phyloP scores from a whole-genome alignment of 1,140 invertebrate genomes.

The Lasioglossum baleicum region DNA sequence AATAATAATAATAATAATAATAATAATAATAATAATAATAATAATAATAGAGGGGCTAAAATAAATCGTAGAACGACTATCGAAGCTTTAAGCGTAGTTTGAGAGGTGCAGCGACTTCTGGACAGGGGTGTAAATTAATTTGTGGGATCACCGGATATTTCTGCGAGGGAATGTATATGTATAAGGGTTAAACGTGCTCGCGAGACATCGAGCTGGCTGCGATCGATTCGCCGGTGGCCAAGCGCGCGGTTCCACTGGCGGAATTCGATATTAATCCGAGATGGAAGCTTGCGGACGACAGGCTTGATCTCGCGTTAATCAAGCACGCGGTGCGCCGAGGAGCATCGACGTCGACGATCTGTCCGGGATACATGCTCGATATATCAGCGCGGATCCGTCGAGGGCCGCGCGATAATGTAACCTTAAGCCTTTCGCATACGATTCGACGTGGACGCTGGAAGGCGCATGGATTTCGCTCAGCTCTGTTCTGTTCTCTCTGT shows the following conservation, averaged over 20 bases:
- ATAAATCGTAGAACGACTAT: too few relatives aligned
- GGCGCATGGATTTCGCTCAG: neutral
- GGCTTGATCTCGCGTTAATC: constrained; percentile 61
- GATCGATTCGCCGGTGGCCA: constrained; percentile 33
- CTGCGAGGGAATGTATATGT: too few relatives aligned
- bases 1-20: too few relatives aligned
- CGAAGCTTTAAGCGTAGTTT: too few relatives aligned
- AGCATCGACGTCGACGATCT: constrained; percentile 49
- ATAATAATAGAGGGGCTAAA: too few relatives aligned
- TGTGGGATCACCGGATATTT: neutral
- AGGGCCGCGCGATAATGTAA: constrained; percentile 30
- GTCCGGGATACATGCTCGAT: constrained; percentile 19
- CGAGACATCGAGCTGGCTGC: neutral
- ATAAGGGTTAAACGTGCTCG: constrained; percentile 1
- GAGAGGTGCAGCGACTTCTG: too few relatives aligned
- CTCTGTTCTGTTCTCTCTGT: neutral
- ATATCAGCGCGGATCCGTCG: constrained; percentile 29
- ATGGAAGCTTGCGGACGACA: constrained; percentile 49
- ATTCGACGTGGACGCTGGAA: neutral
- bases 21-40: too few relatives aligned
- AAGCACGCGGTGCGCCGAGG: constrained; percentile 36
- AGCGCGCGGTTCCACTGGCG: neutral
- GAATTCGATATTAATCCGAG: constrained; percentile 62
- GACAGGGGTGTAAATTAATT: too few relatives aligned
- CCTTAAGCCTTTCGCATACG: constrained; percentile 26